phyloP scores from a whole-genome alignment of 2,797 vertebrate species.

The Falco peregrinus region DNA sequence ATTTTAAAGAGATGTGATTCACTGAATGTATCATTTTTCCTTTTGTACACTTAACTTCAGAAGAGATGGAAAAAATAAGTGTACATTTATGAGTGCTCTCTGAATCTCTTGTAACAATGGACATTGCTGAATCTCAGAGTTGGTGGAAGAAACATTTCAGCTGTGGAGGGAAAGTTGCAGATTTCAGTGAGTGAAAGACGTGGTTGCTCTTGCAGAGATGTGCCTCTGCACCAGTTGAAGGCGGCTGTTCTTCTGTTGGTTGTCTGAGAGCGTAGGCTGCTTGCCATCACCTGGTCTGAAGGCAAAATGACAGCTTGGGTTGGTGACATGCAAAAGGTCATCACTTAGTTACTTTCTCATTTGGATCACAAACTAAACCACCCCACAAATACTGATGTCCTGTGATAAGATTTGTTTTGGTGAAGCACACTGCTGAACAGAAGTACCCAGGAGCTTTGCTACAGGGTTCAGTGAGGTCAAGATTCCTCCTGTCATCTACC shows the following conservation, averaged over 20 bases:
- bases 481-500: background rate
- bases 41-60: background rate
- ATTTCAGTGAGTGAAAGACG: background rate
- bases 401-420: background rate
- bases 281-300: background rate
- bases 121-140: background rate
- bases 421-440: background rate
- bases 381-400: background rate
- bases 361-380: background rate
- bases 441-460: background rate
- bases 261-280: background rate
- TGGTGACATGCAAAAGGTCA: background rate
- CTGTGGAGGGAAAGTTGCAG: background rate
- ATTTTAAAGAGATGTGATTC: conserved; percentile 34
- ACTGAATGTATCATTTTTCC: background rate
- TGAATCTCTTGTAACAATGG: background rate
- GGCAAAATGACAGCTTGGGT: background rate
- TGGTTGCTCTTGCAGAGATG: background rate
- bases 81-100: background rate
- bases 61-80: background rate
- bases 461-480: background rate
- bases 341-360: background rate
- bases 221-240: background rate
- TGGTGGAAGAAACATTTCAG: background rate
- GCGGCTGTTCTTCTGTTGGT: background rate